Percentiles rank a stretch among this genome's conserved stretches.
These are phyloP conservation scores for Carapus acus DNA, from an alignment of 2,797 vertebrate species.

Conservation along the genomic window DNA sequence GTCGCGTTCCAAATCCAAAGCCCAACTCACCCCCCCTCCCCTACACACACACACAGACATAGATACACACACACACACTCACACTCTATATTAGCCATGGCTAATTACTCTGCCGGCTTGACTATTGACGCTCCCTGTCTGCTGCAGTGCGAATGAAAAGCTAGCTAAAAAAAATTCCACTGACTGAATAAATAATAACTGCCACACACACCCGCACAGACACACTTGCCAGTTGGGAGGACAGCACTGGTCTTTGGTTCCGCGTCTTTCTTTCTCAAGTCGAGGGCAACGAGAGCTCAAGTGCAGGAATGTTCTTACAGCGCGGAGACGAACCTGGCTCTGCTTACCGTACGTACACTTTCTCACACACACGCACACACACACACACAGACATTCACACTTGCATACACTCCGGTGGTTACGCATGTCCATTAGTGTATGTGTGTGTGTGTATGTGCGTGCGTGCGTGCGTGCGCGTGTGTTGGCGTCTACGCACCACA, in stretches of 20 bases:
- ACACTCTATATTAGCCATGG: too few species aligned
- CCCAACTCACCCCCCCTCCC: conserved; percentile 15
- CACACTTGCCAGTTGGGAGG: too few species aligned
- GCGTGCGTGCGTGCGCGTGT: conserved; percentile 3
- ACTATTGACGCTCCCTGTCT: too few species aligned
- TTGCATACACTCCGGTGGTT: not conserved
- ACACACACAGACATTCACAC: conserved; percentile 5
- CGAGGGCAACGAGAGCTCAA: conserved; percentile 17
- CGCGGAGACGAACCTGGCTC: conserved; percentile 16
- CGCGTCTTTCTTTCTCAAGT: conserved; percentile 6
- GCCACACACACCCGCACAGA: too few species aligned
- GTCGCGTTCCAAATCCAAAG: conserved; percentile 21
- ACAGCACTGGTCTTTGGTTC: not conserved
- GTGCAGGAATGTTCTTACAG: conserved; percentile 1
- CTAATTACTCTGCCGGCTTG: conserved; percentile 16
- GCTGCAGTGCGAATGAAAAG: too few species aligned
- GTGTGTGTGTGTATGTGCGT: not conserved
- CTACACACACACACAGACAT: too few species aligned
- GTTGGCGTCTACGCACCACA: conserved; percentile 68
- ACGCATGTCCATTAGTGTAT: conserved; percentile 12
- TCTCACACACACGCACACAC: conserved; percentile 1
- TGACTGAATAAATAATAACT: too few species aligned
- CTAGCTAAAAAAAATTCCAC: too few species aligned
- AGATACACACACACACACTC: too few species aligned
- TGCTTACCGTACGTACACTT: conserved; percentile 4